Percentiles rank a stretch among this genome's conserved stretches.
Conservation (phyloP, 2,888 invertebrate species). For the Cataglyphis cursor region DNA sequence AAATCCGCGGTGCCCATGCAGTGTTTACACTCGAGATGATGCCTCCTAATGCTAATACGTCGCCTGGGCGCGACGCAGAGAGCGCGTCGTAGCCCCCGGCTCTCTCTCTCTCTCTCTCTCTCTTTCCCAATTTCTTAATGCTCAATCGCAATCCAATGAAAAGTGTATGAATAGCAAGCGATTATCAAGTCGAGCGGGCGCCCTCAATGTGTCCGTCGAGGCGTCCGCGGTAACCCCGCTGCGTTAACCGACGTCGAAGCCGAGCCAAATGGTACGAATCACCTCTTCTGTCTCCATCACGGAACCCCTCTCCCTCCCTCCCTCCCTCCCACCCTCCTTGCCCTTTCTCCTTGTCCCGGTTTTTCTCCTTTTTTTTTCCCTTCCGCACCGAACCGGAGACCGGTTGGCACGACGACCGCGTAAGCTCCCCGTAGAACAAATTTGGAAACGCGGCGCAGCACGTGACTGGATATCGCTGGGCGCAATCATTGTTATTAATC, state of each 20-base stretch:
- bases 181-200: conserved; percentile 87
- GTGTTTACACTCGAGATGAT: conserved; percentile 87
- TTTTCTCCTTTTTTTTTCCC: conserved; percentile 34
- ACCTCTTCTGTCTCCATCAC: conserved; percentile 62
- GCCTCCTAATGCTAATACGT: conserved; percentile 87
- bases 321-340: background rate
- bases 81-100: conserved; percentile 67
- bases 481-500: conserved; percentile 66
- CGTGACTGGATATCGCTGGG: conserved; percentile 64
- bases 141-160: conserved; percentile 87
- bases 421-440: conserved; percentile 51
- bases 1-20: conserved; percentile 86
- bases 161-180: conserved; percentile 86
- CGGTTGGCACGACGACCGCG: conserved; percentile 28
- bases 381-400: conserved; percentile 14
- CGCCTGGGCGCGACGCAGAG: conserved; percentile 78
- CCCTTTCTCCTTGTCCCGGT: conserved; percentile 31
- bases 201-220: conserved; percentile 87
- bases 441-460: conserved; percentile 67
- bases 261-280: conserved; percentile 84
- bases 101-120: conserved; percentile 9
- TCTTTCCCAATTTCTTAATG: conserved; percentile 82
- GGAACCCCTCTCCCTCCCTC: conserved; percentile 28
- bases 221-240: conserved; percentile 86
- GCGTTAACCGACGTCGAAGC: conserved; percentile 84